These are phyloP conservation scores for Chesias legatella DNA, from an alignment of 2,888 invertebrate genomes.

Conservation along the genomic window DNA sequence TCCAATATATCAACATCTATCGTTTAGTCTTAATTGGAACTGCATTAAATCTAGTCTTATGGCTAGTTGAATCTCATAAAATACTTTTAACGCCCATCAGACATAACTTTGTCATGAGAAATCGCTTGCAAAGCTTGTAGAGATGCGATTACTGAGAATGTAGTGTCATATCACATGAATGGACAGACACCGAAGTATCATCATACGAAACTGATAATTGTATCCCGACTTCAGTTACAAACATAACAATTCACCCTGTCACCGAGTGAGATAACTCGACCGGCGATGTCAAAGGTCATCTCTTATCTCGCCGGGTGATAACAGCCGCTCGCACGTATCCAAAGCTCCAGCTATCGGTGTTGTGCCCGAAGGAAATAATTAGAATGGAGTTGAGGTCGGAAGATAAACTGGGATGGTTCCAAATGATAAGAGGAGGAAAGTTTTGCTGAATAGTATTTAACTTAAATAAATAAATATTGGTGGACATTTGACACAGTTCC, in stretches of 20 bases:
- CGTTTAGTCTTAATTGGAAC: no score
- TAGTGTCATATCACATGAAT: no score
- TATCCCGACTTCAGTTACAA: constrained; percentile 12
- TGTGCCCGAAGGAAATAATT: constrained; percentile 32
- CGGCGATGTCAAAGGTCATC: constrained; percentile 45
- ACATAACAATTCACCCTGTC: constrained; percentile 32
- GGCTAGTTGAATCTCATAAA: no score
- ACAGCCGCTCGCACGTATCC: constrained; percentile 24
- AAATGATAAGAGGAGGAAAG: constrained; percentile 13
- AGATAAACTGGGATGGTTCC: constrained; percentile 13
- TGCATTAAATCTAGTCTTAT: no score
- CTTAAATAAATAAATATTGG: no score
- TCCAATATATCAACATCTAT: no score
- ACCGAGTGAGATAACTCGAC: constrained; percentile 42
- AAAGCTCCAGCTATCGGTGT: no score
- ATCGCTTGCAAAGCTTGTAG: no score
- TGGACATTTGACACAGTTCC: no score
- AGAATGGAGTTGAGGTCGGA: constrained; percentile 18
- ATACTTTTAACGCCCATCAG: no score
- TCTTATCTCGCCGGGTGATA: constrained; percentile 27
- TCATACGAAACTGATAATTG: background rate
- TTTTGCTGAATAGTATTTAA: constrained; percentile 9
- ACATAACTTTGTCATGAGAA: no score
- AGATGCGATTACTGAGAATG: no score
- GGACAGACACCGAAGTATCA: background rate